Evolutionary conservation across 2,888 invertebrate genomes (phyloP).

Genomic region (Galerucella pusilla): DNA sequence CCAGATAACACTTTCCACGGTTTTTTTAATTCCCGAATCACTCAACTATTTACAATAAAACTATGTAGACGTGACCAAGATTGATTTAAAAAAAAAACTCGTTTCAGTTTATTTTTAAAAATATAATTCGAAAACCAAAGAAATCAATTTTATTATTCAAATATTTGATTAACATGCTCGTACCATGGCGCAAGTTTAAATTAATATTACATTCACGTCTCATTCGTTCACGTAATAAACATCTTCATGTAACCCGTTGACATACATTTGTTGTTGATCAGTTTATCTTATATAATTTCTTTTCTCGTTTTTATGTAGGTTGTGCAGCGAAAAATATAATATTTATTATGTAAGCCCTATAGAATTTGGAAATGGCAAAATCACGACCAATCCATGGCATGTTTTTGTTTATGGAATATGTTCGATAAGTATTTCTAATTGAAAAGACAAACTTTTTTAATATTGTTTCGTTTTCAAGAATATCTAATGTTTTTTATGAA

Average conservation of each 20-base stretch:
- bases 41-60: neutral
- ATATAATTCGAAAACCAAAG: neutral
- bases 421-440: neutral
- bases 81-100: neutral
- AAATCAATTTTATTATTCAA: neutral
- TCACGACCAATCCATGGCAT: neutral
- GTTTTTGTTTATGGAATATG: neutral
- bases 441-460: neutral
- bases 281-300: constrained; percentile 18
- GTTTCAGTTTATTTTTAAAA: neutral
- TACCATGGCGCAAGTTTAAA: neutral
- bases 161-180: neutral
- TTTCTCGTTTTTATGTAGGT: constrained; percentile 7
- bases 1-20: neutral
- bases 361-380: neutral
- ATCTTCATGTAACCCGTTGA: constrained; percentile 6
- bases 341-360: neutral
- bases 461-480: neutral
- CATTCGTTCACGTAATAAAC: constrained; percentile 4
- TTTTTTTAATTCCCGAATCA: neutral
- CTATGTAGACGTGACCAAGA: neutral
- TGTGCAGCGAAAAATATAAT: neutral
- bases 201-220: constrained; percentile 5
- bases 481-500: no score
- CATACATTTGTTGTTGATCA: constrained; percentile 15